These are phyloP conservation scores for Zhuqinia jingwanae DNA, from an alignment of 2,888 invertebrate genomes.

Conservation along the genomic window DNA sequence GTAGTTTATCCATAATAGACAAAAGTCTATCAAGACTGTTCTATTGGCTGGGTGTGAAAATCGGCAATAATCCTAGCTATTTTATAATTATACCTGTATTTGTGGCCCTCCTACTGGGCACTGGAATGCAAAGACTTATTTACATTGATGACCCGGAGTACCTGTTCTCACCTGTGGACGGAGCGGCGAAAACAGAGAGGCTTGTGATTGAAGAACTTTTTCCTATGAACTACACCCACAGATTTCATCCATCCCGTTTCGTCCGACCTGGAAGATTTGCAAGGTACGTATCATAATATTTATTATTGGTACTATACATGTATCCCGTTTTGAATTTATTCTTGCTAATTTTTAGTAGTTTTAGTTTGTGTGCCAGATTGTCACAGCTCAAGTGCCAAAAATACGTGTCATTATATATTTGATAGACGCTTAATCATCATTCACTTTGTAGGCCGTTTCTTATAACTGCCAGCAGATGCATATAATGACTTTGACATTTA, in stretches of 20 bases:
- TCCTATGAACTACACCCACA: constrained; percentile 92
- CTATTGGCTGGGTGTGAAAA: constrained; percentile 89
- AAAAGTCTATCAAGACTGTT: constrained; percentile 90
- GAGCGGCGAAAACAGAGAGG: constrained; percentile 87
- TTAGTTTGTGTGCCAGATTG: constrained; percentile 39
- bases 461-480: constrained; percentile 41
- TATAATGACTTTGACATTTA: constrained; percentile 49
- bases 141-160: constrained; percentile 97
- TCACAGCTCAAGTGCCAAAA: constrained; percentile 28
- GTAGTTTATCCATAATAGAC: constrained; percentile 83
- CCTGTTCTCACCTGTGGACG: constrained; percentile 93
- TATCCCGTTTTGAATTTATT: not conserved
- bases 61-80: constrained; percentile 92
- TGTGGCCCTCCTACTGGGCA: constrained; percentile 89
- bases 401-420: constrained; percentile 50
- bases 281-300: constrained; percentile 77
- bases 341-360: constrained; percentile 1
- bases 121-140: constrained; percentile 90
- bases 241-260: constrained; percentile 92
- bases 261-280: constrained; percentile 88
- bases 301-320: not conserved
- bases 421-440: constrained; percentile 53
- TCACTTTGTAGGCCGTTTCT: constrained; percentile 56
- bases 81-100: constrained; percentile 94
- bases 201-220: constrained; percentile 91